Base-by-base conservation (phyloP, 2,888 invertebrate genomes). In the Drosophila glabriapex region DNA sequence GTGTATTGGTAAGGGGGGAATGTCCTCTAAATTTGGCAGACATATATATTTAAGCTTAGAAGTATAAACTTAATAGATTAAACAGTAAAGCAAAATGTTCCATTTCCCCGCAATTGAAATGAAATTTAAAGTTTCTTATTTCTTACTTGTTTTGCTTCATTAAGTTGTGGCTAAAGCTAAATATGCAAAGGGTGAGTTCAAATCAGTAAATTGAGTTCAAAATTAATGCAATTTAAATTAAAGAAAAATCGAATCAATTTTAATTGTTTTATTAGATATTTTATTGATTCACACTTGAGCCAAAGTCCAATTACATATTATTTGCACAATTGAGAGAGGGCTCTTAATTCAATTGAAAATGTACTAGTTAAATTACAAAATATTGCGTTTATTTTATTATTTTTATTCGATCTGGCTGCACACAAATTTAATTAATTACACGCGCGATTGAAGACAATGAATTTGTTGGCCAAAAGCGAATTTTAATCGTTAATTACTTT, bases 371-470 rank as follows among this genome's bases (percentile, higher is more conserved):
- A 46, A 46, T 54, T 29, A 46, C 16, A 33, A 33, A 29, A 43
- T 59, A 64, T 62, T 70, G 60, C 62, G 37, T 54, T 63, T 67
- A 62, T 46, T 65, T 58, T 59, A 50, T 60, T 22, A 16, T 53
- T 31, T 9, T 56, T 25, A 37, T 25, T 46, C 2, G 25, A 25
- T 25, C 14, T 16, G 46, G 16, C 4, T 25, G 22, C 58, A 58
- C 35, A 19, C 19, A n/a, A 50, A 16, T 25, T 56, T 56, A 53
- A 58, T 68, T 76, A 58, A 77, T 82, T 80, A 73, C 78, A 77
- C 76, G 74, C 81, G 56, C 74, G 80, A 76, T 78, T 81, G 68
- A 53, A 75, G 73, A 73, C 67, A 80, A 77, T 83, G 70, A 76
- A 70, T 60, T 70, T 68, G 29, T 50, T 46, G n/a, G 7, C 63